Evolutionary conservation across 1,140 invertebrate genomes (phyloP).

Genomic region (Drosophila tropicalis): DNA sequence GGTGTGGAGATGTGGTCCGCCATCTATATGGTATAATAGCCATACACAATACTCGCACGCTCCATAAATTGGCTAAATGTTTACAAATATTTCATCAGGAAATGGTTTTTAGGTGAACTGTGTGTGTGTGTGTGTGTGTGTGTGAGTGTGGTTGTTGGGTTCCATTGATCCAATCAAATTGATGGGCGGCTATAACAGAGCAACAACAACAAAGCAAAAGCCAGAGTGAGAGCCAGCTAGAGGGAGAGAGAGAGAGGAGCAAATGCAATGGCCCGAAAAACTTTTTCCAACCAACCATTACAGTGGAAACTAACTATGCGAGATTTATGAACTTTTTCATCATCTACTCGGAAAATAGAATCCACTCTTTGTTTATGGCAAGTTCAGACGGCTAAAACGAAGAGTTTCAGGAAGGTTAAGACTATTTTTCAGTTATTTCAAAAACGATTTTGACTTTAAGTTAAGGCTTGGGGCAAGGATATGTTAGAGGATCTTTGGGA

Average conservation of each 20-base stretch:
- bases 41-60: conserved; percentile 56
- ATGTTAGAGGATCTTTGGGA: too few relatives aligned
- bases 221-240: conserved; percentile 4
- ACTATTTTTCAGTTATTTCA: too few relatives aligned
- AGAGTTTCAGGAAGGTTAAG: too few relatives aligned
- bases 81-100: conserved; percentile 75
- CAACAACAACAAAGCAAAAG: conserved; percentile 39
- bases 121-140: conserved; percentile 14
- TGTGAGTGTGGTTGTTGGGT: conserved; percentile 53
- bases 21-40: conserved; percentile 40
- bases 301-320: neutral
- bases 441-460: too few relatives aligned
- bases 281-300: neutral
- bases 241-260: conserved; percentile 8
- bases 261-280: neutral
- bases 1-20: conserved; percentile 16
- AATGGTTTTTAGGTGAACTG: conserved; percentile 40
- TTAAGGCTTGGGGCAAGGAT: too few relatives aligned
- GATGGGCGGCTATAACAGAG: conserved; percentile 69
- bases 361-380: too few relatives aligned
- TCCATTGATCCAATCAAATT: conserved; percentile 75
- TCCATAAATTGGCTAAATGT: conserved; percentile 78
- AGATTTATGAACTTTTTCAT: neutral
- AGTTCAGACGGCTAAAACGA: too few relatives aligned
- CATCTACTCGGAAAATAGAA: too few relatives aligned